Evolutionary conservation across 2,113 vertebrate genomes (phyloP), one percentile per base, ranked within the genome.

Genomic region (Stomatorhinus ivindoensis): DNA sequence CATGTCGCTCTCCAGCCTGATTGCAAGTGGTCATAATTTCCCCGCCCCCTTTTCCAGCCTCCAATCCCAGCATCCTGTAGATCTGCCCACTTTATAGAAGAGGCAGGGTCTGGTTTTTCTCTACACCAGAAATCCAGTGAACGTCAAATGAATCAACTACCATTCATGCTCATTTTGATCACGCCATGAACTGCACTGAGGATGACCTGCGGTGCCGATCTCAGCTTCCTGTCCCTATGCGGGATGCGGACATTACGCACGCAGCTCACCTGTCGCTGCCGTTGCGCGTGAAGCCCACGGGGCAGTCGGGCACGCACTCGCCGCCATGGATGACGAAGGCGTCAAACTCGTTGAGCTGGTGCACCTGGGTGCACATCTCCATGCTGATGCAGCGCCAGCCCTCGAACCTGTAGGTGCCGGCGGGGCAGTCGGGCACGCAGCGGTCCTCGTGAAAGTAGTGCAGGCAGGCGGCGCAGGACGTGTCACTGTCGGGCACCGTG

Each of bases 301-400:
- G 98, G 46, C 98, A 99, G 47, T 98, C 98, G 0, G 96, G 92
- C 95, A 98, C 96, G 93, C 98, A 99, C 92, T 99, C 98, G 0
- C 97, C 97, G 0, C 95, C 95, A 19, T 99, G 98, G 87, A 99
- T 97, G 92, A 99, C 96, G 17, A 98, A 98, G 89, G 93, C 96
- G 90, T 98, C 97, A 0, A 90, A 92, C 2, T 97, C 97, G 0
- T 89, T 93, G 0, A 94, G 91, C 17, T 96, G 95, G 0, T 96
- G 97, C 89, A 97, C 95, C 61, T 93, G 95, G 92, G 97, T 96
- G 89, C 98, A 99, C 15, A 97, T 93, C 44, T 98, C 96, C 0
- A 95, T 95, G 1, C 96, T 97, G 92, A 99, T 97, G 1, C 98
- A 99, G 91, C 97, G 97, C 98, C 98, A 99, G 92, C 98, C 98